Evolutionary conservation across 2,797 vertebrate genomes (phyloP).

Genomic region (Lagocephalus sceleratus): DNA sequence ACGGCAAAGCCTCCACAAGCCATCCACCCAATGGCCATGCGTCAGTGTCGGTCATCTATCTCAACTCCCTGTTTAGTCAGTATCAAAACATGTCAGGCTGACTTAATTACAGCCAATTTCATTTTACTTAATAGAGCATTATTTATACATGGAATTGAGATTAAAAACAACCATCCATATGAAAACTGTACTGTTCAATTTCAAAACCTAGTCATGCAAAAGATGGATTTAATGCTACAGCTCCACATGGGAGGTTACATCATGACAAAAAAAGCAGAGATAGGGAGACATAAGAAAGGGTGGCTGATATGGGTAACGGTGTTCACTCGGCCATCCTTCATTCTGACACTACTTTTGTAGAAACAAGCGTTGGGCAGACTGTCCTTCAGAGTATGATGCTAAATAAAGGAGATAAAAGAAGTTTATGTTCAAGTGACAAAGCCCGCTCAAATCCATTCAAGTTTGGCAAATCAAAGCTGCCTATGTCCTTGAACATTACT

Average conservation of each 20-base stretch:
- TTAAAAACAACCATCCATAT: too few species aligned
- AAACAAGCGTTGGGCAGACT: not conserved
- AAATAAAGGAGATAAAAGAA: not conserved
- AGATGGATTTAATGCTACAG: too few species aligned
- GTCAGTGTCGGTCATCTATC: constrained; percentile 31
- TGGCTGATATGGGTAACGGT: not conserved
- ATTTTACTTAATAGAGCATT: constrained; percentile 36
- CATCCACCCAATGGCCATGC: constrained; percentile 30
- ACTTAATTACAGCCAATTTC: constrained; percentile 49
- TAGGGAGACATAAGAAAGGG: not conserved
- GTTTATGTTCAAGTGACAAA: not conserved
- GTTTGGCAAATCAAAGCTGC: not conserved
- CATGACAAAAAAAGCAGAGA: not conserved
- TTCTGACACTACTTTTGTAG: not conserved
- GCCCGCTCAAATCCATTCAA: not conserved
- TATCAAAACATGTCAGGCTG: constrained; percentile 47
- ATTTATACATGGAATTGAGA: too few species aligned
- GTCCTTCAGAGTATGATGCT: not conserved
- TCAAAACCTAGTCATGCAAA: too few species aligned
- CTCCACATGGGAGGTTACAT: too few species aligned
- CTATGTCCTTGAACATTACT: not conserved
- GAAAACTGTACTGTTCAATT: too few species aligned
- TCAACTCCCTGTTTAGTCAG: constrained; percentile 35
- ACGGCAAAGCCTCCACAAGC: constrained; percentile 12
- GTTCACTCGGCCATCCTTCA: not conserved